phyloP scores from a whole-genome alignment of 2,888 invertebrate genomes.

The Neoscelio sp. region DNA sequence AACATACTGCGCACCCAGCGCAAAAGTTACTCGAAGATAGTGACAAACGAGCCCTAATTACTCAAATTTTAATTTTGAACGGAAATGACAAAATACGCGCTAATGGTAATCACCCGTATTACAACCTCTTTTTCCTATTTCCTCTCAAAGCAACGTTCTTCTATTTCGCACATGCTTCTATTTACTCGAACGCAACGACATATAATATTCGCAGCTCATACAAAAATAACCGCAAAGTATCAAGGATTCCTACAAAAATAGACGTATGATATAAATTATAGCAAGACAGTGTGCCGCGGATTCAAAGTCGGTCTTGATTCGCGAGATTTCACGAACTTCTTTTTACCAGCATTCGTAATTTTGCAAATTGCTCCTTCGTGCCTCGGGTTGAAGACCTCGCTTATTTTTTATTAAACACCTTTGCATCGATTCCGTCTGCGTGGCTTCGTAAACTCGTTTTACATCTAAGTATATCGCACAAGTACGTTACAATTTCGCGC shows the following conservation, averaged over 20 bases:
- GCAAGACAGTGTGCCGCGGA: constrained; percentile 3
- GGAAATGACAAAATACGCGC: constrained; percentile 18
- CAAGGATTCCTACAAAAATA: constrained; percentile 54
- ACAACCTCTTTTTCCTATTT: background rate
- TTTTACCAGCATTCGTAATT: background rate
- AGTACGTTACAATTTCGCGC: background rate
- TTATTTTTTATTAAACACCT: constrained; percentile 42
- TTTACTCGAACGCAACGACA: constrained; percentile 26
- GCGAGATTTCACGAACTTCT: background rate
- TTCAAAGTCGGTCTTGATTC: background rate
- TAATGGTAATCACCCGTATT: constrained; percentile 35
- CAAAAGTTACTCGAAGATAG: constrained; percentile 6
- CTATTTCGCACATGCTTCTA: background rate
- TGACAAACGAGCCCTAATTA: constrained; percentile 26
- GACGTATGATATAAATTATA: constrained; percentile 44
- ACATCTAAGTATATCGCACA: constrained; percentile 13
- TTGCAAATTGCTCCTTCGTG: constrained; percentile 3
- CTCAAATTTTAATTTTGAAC: constrained; percentile 29
- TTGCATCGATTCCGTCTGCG: constrained; percentile 41
- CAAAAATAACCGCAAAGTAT: constrained; percentile 56
- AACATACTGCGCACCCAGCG: background rate
- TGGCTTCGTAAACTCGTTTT: constrained; percentile 29
- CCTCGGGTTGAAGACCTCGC: constrained; percentile 31
- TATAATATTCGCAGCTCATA: constrained; percentile 41
- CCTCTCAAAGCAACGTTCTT: too few species aligned